Percentiles rank a stretch among this genome's conserved stretches.
Conservation (phyloP, 2,888 invertebrate species). For the Digitonthophagus gazella region DNA sequence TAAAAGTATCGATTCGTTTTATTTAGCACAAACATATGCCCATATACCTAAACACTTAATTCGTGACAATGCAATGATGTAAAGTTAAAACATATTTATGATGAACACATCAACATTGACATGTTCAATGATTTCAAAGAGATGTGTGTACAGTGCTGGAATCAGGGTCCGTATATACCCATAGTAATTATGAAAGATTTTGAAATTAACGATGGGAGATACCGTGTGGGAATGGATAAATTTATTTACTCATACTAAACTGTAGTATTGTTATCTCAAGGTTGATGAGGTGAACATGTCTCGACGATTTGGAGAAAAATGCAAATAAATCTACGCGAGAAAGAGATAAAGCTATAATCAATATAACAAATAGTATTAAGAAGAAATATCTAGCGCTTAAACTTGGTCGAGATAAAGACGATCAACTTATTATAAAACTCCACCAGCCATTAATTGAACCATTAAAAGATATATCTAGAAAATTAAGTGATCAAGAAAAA, state of each 20-base stretch:
- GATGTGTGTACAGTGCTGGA: conserved; percentile 40
- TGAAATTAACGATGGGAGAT: conserved; percentile 37
- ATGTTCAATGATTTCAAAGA: conserved; percentile 38
- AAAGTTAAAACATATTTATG: conserved; percentile 41
- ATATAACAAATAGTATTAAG: neutral
- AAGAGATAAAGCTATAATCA: neutral
- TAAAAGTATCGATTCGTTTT: conserved; percentile 40
- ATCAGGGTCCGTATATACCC: conserved; percentile 35
- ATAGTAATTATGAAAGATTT: conserved; percentile 39
- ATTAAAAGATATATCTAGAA: conserved; percentile 17
- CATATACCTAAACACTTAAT: conserved; percentile 43
- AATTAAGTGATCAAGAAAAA: neutral
- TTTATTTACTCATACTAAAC: conserved; percentile 9
- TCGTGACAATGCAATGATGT: conserved; percentile 39
- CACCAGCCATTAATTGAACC: conserved; percentile 6
- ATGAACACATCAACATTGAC: conserved; percentile 36
- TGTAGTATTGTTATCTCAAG: neutral
- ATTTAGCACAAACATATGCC: conserved; percentile 42
- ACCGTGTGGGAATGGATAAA: conserved; percentile 39
- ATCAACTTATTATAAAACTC: neutral
- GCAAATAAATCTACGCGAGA: too few relatives aligned
- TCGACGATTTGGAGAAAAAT: too few relatives aligned
- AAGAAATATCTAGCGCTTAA: neutral
- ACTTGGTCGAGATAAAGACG: neutral
- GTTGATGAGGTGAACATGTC: neutral